Conservation (phyloP, 1,140 invertebrate species). For the Drosophila azteca region DNA sequence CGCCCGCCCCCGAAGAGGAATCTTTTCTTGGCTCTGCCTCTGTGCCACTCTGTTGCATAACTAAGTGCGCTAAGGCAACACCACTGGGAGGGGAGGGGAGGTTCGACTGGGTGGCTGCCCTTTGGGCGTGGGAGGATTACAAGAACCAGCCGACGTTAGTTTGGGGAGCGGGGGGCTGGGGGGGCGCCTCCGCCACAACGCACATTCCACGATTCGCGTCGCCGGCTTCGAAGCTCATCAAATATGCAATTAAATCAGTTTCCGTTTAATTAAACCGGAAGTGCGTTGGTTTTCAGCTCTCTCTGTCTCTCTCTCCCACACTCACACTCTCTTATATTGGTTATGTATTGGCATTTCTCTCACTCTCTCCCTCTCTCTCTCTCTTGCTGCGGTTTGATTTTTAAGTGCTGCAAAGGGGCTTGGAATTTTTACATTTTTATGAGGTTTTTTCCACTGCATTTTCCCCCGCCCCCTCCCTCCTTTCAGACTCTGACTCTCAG, state of each 20-base stretch:
- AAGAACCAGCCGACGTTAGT: conserved; percentile 34
- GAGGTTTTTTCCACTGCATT: conserved; percentile 59
- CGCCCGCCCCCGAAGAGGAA: conserved; percentile 17
- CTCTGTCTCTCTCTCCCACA: conserved; percentile 31
- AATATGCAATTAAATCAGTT: conserved; percentile 84
- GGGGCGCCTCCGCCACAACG: conserved; percentile 1
- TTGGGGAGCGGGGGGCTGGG: conserved; percentile 13
- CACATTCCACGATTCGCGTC: conserved; percentile 61
- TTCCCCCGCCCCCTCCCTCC: background rate
- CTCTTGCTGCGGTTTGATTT: conserved; percentile 62
- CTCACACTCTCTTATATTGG: conserved; percentile 41
- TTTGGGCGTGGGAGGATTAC: conserved; percentile 33
- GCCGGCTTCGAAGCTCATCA: conserved; percentile 77
- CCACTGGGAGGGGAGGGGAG: conserved; percentile 1
- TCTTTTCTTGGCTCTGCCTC: conserved; percentile 36
- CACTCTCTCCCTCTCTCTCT: background rate
- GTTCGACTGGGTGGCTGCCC: too few species aligned
- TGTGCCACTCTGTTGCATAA: conserved; percentile 70
- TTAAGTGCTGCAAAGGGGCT: conserved; percentile 67
- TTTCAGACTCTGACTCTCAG: conserved; percentile 1
- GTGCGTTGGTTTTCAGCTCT: conserved; percentile 69
- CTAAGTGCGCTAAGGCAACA: conserved; percentile 58
- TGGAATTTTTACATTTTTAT: conserved; percentile 73
- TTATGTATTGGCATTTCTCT: conserved; percentile 48
- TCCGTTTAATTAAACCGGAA: conserved; percentile 84